Percentiles rank a stretch among this genome's conserved stretches.
These are phyloP conservation scores for Melanotaenia pygmaea DNA, from an alignment of 2,797 vertebrate genomes.

Conservation along the genomic window DNA sequence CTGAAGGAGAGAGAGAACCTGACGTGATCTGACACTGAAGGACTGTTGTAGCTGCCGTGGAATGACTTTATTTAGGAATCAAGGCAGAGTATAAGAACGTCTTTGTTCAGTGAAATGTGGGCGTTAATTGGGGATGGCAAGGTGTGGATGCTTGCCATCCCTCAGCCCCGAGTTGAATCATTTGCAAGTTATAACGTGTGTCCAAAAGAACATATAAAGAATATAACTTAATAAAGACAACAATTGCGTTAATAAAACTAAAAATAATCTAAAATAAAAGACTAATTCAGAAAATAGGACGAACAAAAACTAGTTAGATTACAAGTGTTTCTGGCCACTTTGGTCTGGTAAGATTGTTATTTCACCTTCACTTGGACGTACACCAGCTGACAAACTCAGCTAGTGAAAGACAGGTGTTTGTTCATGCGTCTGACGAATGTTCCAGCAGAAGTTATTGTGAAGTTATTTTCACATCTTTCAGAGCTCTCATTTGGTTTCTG, in stretches of 20 bases:
- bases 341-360: constrained; percentile 62
- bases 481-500: not conserved
- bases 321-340: constrained; percentile 17
- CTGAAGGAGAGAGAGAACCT: constrained; percentile 28
- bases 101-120: constrained; percentile 58
- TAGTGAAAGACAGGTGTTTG: not conserved
- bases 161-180: constrained; percentile 5
- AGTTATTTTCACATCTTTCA: not conserved
- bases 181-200: not conserved
- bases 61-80: constrained; percentile 38
- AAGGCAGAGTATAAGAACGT: constrained; percentile 30
- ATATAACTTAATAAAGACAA: not conserved
- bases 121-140: constrained; percentile 61
- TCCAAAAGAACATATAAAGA: not conserved
- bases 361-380: constrained; percentile 27
- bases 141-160: constrained; percentile 48
- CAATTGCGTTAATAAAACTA: not conserved
- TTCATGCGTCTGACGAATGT: not conserved
- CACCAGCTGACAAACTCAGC: constrained; percentile 34
- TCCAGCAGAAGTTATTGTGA: not conserved
- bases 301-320: no score
- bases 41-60: constrained; percentile 16
- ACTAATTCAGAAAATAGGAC: no score
- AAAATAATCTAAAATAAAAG: no score
- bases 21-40: constrained; percentile 22